Evolutionary conservation across 2,797 vertebrate genomes (phyloP).

Genomic region (Myripristis jacobus): DNA sequence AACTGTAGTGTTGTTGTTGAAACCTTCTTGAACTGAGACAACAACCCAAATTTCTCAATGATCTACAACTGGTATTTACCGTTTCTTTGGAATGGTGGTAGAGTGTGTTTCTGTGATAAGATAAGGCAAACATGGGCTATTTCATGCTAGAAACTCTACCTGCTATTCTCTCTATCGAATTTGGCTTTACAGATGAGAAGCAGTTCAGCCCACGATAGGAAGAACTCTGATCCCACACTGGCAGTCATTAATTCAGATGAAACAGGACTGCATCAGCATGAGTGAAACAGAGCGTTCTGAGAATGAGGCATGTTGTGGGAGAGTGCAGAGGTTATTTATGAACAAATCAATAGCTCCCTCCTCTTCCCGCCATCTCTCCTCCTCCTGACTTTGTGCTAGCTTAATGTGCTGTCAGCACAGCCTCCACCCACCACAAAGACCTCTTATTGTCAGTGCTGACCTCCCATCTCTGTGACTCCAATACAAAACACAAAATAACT

Average conservation of each 20-base stretch:
- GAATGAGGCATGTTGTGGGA: slow-evolving; percentile 40
- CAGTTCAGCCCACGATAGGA: slow-evolving; percentile 49
- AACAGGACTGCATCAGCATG: slow-evolving; percentile 58
- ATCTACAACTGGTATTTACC: slow-evolving; percentile 6
- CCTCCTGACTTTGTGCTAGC: slow-evolving; percentile 33
- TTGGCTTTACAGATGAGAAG: slow-evolving; percentile 60
- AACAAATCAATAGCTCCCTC: slow-evolving; percentile 57
- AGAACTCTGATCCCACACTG: slow-evolving; percentile 58
- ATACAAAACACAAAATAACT: slow-evolving; percentile 17
- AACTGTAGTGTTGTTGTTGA: background rate
- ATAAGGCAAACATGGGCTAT: slow-evolving; percentile 17
- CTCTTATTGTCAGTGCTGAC: slow-evolving; percentile 42
- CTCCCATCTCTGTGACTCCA: slow-evolving; percentile 21
- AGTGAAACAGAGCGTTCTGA: slow-evolving; percentile 54
- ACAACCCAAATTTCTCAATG: slow-evolving; percentile 1
- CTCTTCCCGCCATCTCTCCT: slow-evolving; percentile 11
- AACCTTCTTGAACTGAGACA: background rate
- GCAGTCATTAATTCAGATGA: slow-evolving; percentile 62
- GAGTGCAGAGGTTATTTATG: slow-evolving; percentile 52
- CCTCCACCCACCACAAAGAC: slow-evolving; percentile 35
- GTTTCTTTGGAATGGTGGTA: slow-evolving; percentile 1
- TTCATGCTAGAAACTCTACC: slow-evolving; percentile 11
- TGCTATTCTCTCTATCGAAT: slow-evolving; percentile 29
- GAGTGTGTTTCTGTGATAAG: slow-evolving; percentile 11
- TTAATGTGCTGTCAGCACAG: slow-evolving; percentile 50